phyloP scores from a whole-genome alignment of 2,113 vertebrate species.

The Paedocypris sp. region DNA sequence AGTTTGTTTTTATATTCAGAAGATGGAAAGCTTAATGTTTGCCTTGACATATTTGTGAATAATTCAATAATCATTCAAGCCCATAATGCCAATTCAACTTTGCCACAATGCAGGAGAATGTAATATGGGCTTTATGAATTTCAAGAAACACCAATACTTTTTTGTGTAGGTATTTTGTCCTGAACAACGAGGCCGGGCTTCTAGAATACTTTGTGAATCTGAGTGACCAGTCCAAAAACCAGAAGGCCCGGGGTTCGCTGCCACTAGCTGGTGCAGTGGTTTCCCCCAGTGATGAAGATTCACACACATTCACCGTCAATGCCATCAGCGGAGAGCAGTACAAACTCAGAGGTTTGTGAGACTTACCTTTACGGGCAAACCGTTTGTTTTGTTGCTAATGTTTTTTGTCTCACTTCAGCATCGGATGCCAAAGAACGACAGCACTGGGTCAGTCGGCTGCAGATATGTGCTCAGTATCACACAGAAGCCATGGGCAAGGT shows the following conservation, averaged over 20 bases:
- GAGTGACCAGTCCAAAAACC: constrained; percentile 81
- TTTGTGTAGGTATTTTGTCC: constrained; percentile 79
- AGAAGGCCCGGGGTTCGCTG: constrained; percentile 89
- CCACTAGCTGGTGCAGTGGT: constrained; percentile 92
- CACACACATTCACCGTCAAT: constrained; percentile 93
- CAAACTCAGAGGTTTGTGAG: constrained; percentile 95
- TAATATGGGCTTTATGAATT: too few relatives aligned
- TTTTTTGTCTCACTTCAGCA: constrained; percentile 51
- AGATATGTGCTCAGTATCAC: constrained; percentile 95
- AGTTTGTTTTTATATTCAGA: too few relatives aligned
- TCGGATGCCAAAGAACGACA: constrained; percentile 93
- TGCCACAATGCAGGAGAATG: background rate
- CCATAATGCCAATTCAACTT: too few relatives aligned
- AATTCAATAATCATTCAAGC: too few relatives aligned
- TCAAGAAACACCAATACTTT: too few relatives aligned
- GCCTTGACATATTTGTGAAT: too few relatives aligned
- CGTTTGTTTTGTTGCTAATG: background rate
- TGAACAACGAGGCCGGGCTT: constrained; percentile 90
- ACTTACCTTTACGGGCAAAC: too few relatives aligned
- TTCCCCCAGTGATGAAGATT: constrained; percentile 96
- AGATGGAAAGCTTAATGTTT: too few relatives aligned
- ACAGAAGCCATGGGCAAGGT: constrained; percentile 98
- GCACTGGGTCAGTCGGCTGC: constrained; percentile 95
- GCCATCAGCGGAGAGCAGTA: constrained; percentile 96
- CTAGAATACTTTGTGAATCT: constrained; percentile 97